These are phyloP conservation scores for Microplitis demolitor DNA, from an alignment of 1,140 invertebrate genomes.

Conservation along the genomic window DNA sequence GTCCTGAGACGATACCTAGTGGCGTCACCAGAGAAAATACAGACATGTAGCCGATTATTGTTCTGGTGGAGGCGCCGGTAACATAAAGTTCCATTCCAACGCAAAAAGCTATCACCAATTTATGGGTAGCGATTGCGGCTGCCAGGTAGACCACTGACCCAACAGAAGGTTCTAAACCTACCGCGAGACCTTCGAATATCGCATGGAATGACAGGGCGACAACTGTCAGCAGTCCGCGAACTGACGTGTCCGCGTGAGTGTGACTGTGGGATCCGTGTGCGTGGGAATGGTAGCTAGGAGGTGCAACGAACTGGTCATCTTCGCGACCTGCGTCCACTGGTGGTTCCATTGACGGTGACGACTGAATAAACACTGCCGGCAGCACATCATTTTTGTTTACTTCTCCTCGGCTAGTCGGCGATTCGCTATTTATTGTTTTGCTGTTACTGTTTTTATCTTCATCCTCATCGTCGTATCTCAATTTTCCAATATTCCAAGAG, in stretches of 20 bases:
- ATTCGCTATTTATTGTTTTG: background rate
- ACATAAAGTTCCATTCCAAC: constrained; percentile 72
- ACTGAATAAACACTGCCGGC: constrained; percentile 46
- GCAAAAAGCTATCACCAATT: constrained; percentile 75
- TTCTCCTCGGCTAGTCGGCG: constrained; percentile 3
- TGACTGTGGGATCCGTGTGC: background rate
- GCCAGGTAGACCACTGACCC: constrained; percentile 72
- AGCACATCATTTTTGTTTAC: constrained; percentile 21
- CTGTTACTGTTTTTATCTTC: constrained; percentile 13
- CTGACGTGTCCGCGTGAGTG: constrained; percentile 50
- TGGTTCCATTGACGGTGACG: constrained; percentile 32
- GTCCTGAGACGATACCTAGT: constrained; percentile 69
- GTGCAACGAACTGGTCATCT: constrained; percentile 14
- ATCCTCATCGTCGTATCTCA: constrained; percentile 28
- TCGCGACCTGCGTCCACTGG: constrained; percentile 21
- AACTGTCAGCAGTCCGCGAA: constrained; percentile 71
- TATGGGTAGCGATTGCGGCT: constrained; percentile 75
- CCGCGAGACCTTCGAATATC: constrained; percentile 81
- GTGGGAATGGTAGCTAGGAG: background rate
- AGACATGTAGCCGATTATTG: constrained; percentile 66
- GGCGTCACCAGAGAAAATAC: constrained; percentile 74
- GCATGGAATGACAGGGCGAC: constrained; percentile 81
- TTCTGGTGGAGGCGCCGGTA: constrained; percentile 64
- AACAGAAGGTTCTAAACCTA: constrained; percentile 73
- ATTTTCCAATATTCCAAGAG: constrained; percentile 20